Evolutionary conservation across 2,797 vertebrate genomes (phyloP), one percentile per base, ranked within the genome.

Genomic region (Scarus forsteni): DNA sequence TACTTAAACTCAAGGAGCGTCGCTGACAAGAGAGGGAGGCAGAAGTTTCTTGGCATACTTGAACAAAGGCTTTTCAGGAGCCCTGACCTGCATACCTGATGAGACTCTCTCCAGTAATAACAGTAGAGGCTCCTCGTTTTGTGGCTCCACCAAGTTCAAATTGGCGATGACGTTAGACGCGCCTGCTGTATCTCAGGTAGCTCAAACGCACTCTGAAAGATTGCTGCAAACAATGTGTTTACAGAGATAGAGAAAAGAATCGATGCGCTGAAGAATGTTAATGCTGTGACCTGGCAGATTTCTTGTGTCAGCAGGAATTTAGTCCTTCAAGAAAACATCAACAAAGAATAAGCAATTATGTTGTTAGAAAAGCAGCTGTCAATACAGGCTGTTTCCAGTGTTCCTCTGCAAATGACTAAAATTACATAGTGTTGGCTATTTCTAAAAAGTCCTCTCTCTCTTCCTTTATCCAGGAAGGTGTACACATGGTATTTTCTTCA

Each of bases 31-130:
- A 77, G 62, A 74, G 63, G 56, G 52, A 83, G 76, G 79, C 71
- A 71, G 65, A 88, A 70, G 70, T 84, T 89, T 81, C 71, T 85
- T 80, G 77, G 79, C 73, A 8, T 64, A 69, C 67, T 67, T 42
- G 76, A 85, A 87, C 70, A 89, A 85, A 85, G 72, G 59, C 3
- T 56, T 85, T 77, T 76, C 49, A 8, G 40, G 39, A 77, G 42
- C 60, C 78, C 44, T 76, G 82, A 77, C 78, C 73, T 79, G 86
- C 77, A 85, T 88, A 74, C 27, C 34, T 63, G 73, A 83, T 87
- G 75, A 78, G 74, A 46, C 70, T 62, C 68, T 71, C 60, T 69
- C 12, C 60, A 58, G 66, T 66, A 60, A 38, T 40, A 81, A 62
- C 36, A 54, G 48, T 35, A 52, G 43, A 66, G 55, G 61, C 70